Evolutionary conservation across 1,140 invertebrate species (phyloP), one percentile per base, ranked within the genome.

Genomic region (Drusus annulatus): DNA sequence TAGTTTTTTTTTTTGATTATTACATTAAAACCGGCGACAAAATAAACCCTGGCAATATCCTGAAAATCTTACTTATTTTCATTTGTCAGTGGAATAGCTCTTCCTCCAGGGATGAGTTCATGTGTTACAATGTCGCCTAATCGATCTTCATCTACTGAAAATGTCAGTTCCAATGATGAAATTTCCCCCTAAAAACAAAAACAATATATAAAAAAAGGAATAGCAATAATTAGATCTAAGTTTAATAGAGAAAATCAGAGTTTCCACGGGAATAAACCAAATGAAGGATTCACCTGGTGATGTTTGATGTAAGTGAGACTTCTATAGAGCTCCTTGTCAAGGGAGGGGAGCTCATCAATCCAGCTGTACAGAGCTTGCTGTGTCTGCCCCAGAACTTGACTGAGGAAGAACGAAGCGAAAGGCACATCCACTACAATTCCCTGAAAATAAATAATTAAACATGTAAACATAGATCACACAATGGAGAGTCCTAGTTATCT

Each of bases 341-440:
- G 90, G 6, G 98, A 99, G 1, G 98, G 97, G 71, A 99, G 89
- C 89, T 99, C 98, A 89, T 99, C 98, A 79, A 99, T 94, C 87
- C 95, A 98, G 86, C 96, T 98, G 88, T 99, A 99, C 0, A 97
- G 90, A 13, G 95, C 94, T 85, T 95, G 95, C 80, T 97, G 95
- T n/a, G 96, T 96, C 88, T 98, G 96, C 0, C 97, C 97, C 23
- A 99, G 90, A 78, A 99, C 95, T 90, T 99, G 98, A 82, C 96
- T 98, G 5, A 99, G 92, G 88, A 99, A 99, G 87, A 99, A 99
- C 31, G 98, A 97, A 0, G 99, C 98, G 87, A 99, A 99, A 19
- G 98, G 98, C 74, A 99, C 97, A 89, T 99, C 98, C 5, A 99
- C 96, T 19, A 99, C 97, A 80, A 99, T 99, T n/a, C 98, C 97